Evolutionary conservation across 2,113 vertebrate genomes (phyloP), one percentile per base, ranked within the genome.

Genomic region (Notothenia coriiceps): DNA sequence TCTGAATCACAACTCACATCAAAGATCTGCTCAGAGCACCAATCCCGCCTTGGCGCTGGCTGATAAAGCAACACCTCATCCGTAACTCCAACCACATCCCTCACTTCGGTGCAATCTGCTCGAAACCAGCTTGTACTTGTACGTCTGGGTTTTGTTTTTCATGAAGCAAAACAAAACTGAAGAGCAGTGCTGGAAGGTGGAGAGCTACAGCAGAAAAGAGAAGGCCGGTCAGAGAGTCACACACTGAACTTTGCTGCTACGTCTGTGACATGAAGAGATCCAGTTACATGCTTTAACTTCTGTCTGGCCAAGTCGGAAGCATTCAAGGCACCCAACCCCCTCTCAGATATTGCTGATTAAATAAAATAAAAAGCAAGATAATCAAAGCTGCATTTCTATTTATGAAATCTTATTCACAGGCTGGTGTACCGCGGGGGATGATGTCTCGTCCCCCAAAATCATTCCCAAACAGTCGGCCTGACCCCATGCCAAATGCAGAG

Each of bases 291-390:
- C 72, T 72, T 77, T 40, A 82, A 88, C 67, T 70, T 70, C 70
- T 63, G 74, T 84, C 55, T 65, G 70, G 43, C 46, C 65, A 72
- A 84, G 86, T 89, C 56, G 78, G 89, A 91, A 89, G 86, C 77
- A 72, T 82, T 87, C 84, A 88, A 59, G 85, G 86, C 77, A 70
- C 66, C 54, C 81, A 76, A 71, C 44, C 77, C 67, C 49, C 75
- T 50, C 55, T 70, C 57, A 90, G 83, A 92, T 85, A 87, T 57
- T 29, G 43, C 82, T 91, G 93, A 93, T 92, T 74, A 85, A 90
- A 91, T 86, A 92, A 5, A 89, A 25, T 29, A 74, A 86, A 76
- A 88, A 74, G 70, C 82, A 79, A 18, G 40, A 81, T 90, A 91
- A 93, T 91, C 18, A 25, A 83, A 84, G 84, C 75, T 83, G 80